These are phyloP conservation scores for Bucorvus abyssinicus DNA, from an alignment of 2,797 vertebrate genomes.

Conservation along the genomic window DNA sequence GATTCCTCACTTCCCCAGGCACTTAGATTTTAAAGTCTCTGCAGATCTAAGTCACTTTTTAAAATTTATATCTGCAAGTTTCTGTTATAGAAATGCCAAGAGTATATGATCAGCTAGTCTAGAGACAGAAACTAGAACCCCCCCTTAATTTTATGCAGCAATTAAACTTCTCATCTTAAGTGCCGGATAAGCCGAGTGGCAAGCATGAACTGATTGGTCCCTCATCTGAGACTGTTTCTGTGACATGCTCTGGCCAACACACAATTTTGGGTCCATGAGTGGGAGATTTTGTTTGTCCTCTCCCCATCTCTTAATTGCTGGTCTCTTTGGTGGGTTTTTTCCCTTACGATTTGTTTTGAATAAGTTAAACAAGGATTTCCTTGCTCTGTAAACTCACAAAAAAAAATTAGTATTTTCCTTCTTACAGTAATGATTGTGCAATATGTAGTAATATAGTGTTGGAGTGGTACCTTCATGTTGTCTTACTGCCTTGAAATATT, in stretches of 20 bases:
- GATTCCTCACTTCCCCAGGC: constrained; percentile 20
- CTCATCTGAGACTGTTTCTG: background rate
- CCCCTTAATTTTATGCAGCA: background rate
- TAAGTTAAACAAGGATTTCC: background rate
- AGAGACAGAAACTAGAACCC: background rate
- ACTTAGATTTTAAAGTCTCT: background rate
- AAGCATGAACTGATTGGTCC: background rate
- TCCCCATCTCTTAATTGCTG: background rate
- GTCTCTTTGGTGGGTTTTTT: background rate
- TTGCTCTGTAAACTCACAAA: background rate
- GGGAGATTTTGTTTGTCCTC: background rate
- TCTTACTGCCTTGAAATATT: background rate
- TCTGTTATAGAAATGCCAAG: constrained; percentile 4
- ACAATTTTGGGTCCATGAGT: background rate
- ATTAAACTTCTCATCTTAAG: background rate
- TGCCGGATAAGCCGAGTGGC: background rate
- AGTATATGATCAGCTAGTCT: constrained; percentile 1
- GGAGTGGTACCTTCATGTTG: background rate
- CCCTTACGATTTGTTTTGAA: background rate
- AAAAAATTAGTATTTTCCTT: background rate
- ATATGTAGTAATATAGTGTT: background rate
- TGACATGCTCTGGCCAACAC: background rate
- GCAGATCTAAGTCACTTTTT: background rate
- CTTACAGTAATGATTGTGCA: background rate
- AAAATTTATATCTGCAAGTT: constrained; percentile 21